Conservation (phyloP, 2,888 invertebrate genomes). For the Taphrorychus bicolor region DNA sequence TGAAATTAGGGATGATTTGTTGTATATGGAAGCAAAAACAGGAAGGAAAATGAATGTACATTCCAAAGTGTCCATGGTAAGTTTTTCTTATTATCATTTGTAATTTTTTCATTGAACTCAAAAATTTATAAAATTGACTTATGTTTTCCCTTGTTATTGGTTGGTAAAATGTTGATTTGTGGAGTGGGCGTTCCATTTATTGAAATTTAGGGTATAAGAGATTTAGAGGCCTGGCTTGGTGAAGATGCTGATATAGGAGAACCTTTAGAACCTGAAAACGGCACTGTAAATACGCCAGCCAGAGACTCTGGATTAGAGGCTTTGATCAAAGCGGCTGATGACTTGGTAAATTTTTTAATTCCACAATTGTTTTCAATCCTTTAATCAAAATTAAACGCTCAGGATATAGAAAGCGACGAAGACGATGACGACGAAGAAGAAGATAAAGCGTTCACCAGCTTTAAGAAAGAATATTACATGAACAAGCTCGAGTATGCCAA, state of each 20-base stretch:
- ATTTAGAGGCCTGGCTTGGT: slow-evolving; percentile 45
- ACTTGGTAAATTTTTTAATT: slow-evolving; percentile 61
- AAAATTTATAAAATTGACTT: not conserved
- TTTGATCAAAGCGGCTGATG: slow-evolving; percentile 69
- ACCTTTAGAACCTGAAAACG: slow-evolving; percentile 55
- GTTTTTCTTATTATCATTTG: not conserved
- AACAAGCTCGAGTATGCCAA: slow-evolving; percentile 83
- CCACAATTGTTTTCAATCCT: not conserved
- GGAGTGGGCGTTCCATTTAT: not conserved
- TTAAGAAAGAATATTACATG: slow-evolving; percentile 92
- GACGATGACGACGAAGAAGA: slow-evolving; percentile 57
- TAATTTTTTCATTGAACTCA: too few species aligned
- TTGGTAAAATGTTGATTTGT: too few species aligned
- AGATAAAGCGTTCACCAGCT: slow-evolving; percentile 70
- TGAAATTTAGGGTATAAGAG: slow-evolving; percentile 28
- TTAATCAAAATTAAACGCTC: slow-evolving; percentile 5
- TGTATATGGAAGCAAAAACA: slow-evolving; percentile 84
- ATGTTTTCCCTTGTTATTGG: too few species aligned
- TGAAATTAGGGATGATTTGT: slow-evolving; percentile 80
- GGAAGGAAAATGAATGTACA: slow-evolving; percentile 42
- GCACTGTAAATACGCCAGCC: not conserved
- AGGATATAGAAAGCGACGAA: slow-evolving; percentile 37
- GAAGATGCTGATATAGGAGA: slow-evolving; percentile 61
- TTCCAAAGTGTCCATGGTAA: slow-evolving; percentile 43
- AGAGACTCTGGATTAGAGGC: slow-evolving; percentile 64